Evolutionary conservation across 2,888 invertebrate species (phyloP), one percentile per base, ranked within the genome.

Genomic region (Drosophila putrida): DNA sequence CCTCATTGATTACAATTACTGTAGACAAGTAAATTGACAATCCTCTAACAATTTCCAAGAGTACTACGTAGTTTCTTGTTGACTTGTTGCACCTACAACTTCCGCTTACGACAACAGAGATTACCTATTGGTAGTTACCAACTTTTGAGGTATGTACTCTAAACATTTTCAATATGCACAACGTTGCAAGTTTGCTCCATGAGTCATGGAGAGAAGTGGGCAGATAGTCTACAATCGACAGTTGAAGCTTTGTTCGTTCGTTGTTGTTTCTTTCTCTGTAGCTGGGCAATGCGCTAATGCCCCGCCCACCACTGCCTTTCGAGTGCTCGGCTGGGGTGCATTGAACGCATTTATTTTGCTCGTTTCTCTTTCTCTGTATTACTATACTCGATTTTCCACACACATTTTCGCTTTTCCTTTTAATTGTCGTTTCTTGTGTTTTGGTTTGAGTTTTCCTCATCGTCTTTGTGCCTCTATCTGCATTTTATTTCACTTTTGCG

Each of bases 371-470:
- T 68, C 27, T 27, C 51, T 36, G 49, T 58, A 43, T 54, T 73
- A 67, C 75, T 71, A 51, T 73, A 67, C 75, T 71, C 77, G 61
- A 64, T 71, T 84, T 81, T 82, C 68, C 76, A 66, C 54, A 69
- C 51, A 66, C 69, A 75, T 72, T 80, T 82, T 86, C 69, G 80
- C 78, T 86, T 82, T 82, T 81, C 71, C 50, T 80, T 88, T 77
- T 80, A 83, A 82, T 82, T 87, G 84, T 67, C 64, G 60, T 82
- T 76, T 82, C 70, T 85, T 79, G 53, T 81, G 67, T 70, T 75
- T 78, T 73, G 54, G 27, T 62, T 59, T 20, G 50, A 20, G 63
- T 85, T 84, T 81, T 85, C 62, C 68, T 43, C 53, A 4, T 36
- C 35, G 35, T 44, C 27, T 35, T n/a, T n/a, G 13, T n/a, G 13